Evolutionary conservation across 1,140 invertebrate genomes (phyloP).

Genomic region (Formica selysi): DNA sequence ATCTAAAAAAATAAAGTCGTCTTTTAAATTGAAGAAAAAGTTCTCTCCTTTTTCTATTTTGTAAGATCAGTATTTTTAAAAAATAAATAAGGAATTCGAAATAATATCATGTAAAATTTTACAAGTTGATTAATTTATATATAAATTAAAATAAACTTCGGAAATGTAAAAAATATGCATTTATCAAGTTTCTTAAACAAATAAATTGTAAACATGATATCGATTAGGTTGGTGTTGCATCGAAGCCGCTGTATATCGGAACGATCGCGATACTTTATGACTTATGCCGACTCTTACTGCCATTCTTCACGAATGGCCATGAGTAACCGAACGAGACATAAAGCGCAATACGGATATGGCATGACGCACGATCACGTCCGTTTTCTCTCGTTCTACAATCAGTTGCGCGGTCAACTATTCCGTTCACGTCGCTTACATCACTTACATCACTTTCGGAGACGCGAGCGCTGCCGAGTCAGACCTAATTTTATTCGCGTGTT

Average conservation of each 20-base stretch:
- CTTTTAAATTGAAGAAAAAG: slow-evolving; percentile 15
- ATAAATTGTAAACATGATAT: slow-evolving; percentile 32
- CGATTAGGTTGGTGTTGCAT: background rate
- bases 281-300: slow-evolving; percentile 3
- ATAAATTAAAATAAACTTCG: background rate
- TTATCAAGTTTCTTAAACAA: slow-evolving; percentile 11
- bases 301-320: slow-evolving; percentile 39
- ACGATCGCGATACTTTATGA: slow-evolving; percentile 40
- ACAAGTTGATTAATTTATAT: slow-evolving; percentile 12
- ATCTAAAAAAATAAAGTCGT: background rate
- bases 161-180: background rate
- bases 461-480: slow-evolving; percentile 47
- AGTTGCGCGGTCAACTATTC: slow-evolving; percentile 34
- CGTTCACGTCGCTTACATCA: slow-evolving; percentile 68
- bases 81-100: background rate
- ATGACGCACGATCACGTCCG: slow-evolving; percentile 17
- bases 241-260: background rate
- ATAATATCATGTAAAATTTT: slow-evolving; percentile 6
- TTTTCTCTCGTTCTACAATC: background rate
- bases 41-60: background rate
- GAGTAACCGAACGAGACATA: slow-evolving; percentile 48
- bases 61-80: slow-evolving; percentile 13
- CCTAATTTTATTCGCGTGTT: slow-evolving; percentile 75
- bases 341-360: slow-evolving; percentile 29
- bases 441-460: slow-evolving; percentile 53